Evolutionary conservation across 2,113 vertebrate genomes (phyloP).

Genomic region (Patagioenas fasciata): DNA sequence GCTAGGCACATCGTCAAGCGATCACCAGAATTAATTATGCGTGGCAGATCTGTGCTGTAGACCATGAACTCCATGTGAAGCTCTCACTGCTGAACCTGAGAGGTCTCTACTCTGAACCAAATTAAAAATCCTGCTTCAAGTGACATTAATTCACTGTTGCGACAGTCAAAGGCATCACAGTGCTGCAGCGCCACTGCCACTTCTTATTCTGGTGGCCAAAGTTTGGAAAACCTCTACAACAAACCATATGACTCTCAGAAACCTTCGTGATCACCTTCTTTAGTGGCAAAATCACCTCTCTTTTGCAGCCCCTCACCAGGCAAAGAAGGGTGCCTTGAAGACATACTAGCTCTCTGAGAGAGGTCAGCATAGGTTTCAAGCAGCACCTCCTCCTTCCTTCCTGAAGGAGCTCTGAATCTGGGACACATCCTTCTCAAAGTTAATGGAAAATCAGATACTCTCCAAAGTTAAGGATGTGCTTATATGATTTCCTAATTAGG

Average conservation of each 20-base stretch:
- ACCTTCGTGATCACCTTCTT: accelerated
- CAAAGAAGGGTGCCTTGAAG: background rate
- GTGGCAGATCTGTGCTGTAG: accelerated
- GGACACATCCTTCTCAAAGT: background rate
- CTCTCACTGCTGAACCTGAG: background rate
- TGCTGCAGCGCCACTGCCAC: background rate
- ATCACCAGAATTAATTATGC: background rate
- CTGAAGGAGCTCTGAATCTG: background rate
- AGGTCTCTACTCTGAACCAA: background rate
- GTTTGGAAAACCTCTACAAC: background rate
- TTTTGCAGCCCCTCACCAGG: background rate
- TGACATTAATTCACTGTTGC: background rate
- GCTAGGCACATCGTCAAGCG: background rate
- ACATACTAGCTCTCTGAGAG: background rate
- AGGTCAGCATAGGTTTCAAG: background rate
- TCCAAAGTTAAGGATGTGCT: background rate
- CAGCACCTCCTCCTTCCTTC: background rate
- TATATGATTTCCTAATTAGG: background rate
- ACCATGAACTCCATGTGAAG: background rate
- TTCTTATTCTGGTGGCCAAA: background rate
- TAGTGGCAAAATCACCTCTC: background rate
- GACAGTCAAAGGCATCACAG: background rate
- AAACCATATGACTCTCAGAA: background rate
- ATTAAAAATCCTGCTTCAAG: background rate
- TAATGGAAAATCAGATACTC: background rate